phyloP scores from a whole-genome alignment of 2,113 vertebrate species.

The Corapipo altera region DNA sequence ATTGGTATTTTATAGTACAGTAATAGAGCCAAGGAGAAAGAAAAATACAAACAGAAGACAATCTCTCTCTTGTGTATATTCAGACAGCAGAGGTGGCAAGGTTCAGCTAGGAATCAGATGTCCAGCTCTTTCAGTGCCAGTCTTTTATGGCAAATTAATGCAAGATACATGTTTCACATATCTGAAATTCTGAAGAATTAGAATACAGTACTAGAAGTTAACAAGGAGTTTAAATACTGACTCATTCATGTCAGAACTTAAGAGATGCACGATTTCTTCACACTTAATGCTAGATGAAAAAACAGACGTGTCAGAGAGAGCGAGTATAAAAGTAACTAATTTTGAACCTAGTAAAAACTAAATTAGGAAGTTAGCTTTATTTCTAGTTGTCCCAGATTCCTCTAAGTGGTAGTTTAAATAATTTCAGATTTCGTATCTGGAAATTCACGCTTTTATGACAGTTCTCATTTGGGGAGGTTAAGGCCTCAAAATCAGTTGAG shows the following conservation, averaged over 20 bases:
- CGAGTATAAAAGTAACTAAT: background rate
- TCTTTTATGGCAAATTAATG: background rate
- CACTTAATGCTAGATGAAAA: background rate
- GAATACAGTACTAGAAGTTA: background rate
- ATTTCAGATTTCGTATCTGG: background rate
- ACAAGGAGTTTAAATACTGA: background rate
- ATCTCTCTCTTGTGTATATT: background rate
- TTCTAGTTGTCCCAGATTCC: background rate
- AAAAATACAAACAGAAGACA: background rate
- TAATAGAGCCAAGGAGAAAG: background rate
- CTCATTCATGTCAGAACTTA: background rate
- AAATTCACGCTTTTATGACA: background rate
- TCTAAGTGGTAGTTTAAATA: background rate
- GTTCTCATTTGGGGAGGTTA: background rate
- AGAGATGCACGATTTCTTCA: background rate
- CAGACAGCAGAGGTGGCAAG: background rate
- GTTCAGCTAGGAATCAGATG: background rate
- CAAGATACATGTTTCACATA: background rate
- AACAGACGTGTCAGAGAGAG: background rate
- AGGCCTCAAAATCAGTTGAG: background rate
- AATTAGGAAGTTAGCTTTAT: background rate
- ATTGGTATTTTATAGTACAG: background rate
- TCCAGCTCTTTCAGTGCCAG: background rate
- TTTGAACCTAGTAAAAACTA: background rate
- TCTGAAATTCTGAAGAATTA: background rate